These are phyloP conservation scores for Drosophila helvetica DNA, from an alignment of 2,888 invertebrate genomes.

Conservation along the genomic window DNA sequence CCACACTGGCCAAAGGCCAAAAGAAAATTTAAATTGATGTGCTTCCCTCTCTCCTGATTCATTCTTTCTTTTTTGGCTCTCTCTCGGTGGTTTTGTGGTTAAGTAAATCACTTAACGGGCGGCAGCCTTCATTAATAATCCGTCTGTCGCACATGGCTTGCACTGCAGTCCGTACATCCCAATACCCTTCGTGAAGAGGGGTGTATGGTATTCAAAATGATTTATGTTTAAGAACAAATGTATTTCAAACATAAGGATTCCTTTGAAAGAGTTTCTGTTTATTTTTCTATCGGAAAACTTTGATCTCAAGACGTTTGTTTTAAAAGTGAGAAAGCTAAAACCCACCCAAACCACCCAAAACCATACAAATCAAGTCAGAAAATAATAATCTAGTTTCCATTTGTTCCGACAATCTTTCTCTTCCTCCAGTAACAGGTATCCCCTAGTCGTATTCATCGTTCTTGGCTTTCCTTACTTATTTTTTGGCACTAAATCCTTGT, in stretches of 20 bases:
- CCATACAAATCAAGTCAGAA: too few species aligned
- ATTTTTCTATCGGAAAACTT: too few species aligned
- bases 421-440: neutral
- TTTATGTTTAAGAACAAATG: too few species aligned
- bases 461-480: neutral
- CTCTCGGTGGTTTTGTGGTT: slow-evolving; percentile 47
- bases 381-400: too few species aligned
- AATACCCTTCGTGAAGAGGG: neutral
- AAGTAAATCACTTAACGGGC: slow-evolving; percentile 76
- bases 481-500: slow-evolving; percentile 52
- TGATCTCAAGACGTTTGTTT: too few species aligned
- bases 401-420: too few species aligned
- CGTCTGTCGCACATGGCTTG: slow-evolving; percentile 53
- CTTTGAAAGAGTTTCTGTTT: too few species aligned
- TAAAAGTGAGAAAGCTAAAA: too few species aligned
- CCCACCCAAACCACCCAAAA: too few species aligned
- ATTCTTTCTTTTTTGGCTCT: neutral
- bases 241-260: too few species aligned
- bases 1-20: neutral
- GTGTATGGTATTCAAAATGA: neutral
- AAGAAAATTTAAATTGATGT: slow-evolving; percentile 31
- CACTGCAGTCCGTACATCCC: neutral
- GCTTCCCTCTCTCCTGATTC: slow-evolving; percentile 28
- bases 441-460: neutral
- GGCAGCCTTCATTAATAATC: slow-evolving; percentile 75